Evolutionary conservation across 2,797 vertebrate species (phyloP).

Genomic region (Micrastur ruficollis): DNA sequence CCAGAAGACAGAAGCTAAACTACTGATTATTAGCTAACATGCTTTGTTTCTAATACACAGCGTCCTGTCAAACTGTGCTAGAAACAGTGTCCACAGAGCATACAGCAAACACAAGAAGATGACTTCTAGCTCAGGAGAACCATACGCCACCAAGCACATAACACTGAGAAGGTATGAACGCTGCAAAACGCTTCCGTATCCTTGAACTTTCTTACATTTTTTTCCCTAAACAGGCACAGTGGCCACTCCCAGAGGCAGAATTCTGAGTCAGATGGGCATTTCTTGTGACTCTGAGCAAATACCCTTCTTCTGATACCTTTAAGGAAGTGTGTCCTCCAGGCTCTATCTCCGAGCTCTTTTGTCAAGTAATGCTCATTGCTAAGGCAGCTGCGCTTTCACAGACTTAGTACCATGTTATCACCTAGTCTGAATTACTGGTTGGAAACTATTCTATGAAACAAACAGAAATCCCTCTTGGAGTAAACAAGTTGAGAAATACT

Average conservation of each 20-base stretch:
- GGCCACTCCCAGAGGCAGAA: neutral
- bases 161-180: accelerated
- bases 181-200: neutral
- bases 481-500: neutral
- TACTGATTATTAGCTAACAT: neutral
- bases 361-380: neutral
- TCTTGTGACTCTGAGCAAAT: neutral
- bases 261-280: neutral
- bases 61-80: neutral
- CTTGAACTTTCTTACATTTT: neutral
- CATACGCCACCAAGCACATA: accelerated
- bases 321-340: neutral
- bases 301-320: neutral
- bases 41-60: neutral
- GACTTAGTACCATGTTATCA: neutral
- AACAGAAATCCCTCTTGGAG: neutral
- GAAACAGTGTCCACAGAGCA: neutral
- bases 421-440: neutral
- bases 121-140: neutral
- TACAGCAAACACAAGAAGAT: neutral
- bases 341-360: neutral
- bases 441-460: neutral
- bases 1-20: neutral
- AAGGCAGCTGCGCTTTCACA: neutral
- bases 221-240: neutral